A percentile compares a stretch with the other conserved stretches of the same genome.
Conservation (phyloP, 2,797 vertebrate species). For the Lacerta viridis region DNA sequence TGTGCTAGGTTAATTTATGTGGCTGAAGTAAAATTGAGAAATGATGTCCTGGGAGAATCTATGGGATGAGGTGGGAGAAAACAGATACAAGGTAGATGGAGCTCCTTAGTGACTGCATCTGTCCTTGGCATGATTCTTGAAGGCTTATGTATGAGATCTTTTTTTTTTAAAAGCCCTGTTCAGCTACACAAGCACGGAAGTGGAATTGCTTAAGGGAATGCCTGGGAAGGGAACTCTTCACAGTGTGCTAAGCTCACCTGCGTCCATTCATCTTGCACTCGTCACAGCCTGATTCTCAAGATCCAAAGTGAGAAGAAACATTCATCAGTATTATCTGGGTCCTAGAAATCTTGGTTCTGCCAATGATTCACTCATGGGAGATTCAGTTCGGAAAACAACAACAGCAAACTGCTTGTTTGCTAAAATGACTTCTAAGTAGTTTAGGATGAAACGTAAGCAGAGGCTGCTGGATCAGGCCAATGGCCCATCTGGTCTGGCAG, state of each 20-base stretch:
- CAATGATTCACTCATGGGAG: neutral
- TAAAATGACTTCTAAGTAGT: too few species aligned
- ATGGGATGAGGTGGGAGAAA: neutral
- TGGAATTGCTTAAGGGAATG: neutral
- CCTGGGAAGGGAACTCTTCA: neutral
- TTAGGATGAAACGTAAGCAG: too few species aligned
- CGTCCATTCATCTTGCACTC: neutral
- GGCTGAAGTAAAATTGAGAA: neutral
- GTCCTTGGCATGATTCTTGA: neutral
- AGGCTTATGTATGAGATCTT: neutral
- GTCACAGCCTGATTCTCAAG: neutral
- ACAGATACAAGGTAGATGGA: conserved; percentile 21
- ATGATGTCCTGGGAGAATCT: neutral
- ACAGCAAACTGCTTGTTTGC: too few species aligned
- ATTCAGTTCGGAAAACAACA: neutral
- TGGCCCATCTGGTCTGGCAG: too few species aligned
- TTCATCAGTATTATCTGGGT: neutral
- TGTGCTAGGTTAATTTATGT: neutral
- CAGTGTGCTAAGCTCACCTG: neutral
- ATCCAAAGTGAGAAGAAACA: neutral
- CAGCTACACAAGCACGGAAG: neutral
- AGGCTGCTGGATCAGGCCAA: too few species aligned
- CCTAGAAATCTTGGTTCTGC: neutral
- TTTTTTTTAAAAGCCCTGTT: neutral
- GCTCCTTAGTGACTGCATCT: neutral